Base-by-base conservation (phyloP, 2,797 vertebrate species). In the Galagoides demidoff region DNA sequence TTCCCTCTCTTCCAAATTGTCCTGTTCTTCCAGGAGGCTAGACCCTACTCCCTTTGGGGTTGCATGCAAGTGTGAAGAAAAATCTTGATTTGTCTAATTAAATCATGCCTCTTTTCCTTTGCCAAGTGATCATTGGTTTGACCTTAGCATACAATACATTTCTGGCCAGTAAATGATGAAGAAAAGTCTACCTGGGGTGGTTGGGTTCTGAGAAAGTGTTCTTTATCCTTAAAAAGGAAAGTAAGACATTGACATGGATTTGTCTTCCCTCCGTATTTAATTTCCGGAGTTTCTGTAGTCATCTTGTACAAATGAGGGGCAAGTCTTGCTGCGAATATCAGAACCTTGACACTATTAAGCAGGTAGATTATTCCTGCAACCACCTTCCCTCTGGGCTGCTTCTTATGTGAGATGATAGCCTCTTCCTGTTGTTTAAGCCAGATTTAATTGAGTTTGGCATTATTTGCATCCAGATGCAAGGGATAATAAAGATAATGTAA, bases 381-480 rank as follows among this genome's bases (percentile, higher is more conserved):
- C 68, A 68, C 37, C 68, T 96, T 92, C 81, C 85, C 83, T 88
- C 77, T 78, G 76, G 93, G 64, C 77, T 90, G 31, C 73, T 85
- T 76, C 84, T 85, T 87, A 68, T 12, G 16, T 84, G 43, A 93
- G 57, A 74, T 78, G 93, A 74, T 84, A 84, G 76, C 77, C 61
- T 77, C 76, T 90, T 86, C 95, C 73, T 85, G 87, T 93, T 96
- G 87, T 90, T 91, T 95, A 91, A 90, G 78, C 83, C 64, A 88
- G 45, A 55, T 91, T 95, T 88, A 95, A 84, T 88, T 93, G 91
- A 90, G 81, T 87, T 93, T 88, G 45, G 63, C 83, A 90, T 93
- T 85, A 93, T 78, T 95, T 93, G 71, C 49, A 95, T 78, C 73
- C 78, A 93, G 84, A 96, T 93, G 84, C 88, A 93, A 93, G 43